Conservation (phyloP, 2,888 invertebrate species). For the Eupithecia inturbata region DNA sequence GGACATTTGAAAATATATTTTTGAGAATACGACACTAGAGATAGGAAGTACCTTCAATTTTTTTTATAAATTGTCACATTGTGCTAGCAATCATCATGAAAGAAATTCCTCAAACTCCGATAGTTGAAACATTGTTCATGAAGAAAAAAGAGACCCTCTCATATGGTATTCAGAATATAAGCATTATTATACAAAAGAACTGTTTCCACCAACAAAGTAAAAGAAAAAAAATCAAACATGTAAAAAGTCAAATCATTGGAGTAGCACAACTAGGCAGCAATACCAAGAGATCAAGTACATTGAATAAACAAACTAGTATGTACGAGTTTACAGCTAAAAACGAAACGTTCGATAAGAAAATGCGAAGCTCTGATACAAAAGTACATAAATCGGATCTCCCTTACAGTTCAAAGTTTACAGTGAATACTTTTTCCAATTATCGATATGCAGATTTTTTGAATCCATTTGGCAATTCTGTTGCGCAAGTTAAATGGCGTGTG, state of each 20-base stretch:
- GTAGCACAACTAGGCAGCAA: background rate
- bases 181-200: slow-evolving; percentile 41
- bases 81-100: slow-evolving; percentile 1
- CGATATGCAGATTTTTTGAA: slow-evolving; percentile 36
- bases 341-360: slow-evolving; percentile 23
- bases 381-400: slow-evolving; percentile 29
- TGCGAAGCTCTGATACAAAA: slow-evolving; percentile 38
- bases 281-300: background rate
- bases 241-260: slow-evolving; percentile 13
- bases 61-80: background rate
- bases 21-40: background rate
- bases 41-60: background rate
- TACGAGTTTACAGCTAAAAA: slow-evolving; percentile 21
- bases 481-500: slow-evolving; percentile 39
- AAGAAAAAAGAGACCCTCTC: slow-evolving; percentile 25
- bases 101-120: slow-evolving; percentile 9
- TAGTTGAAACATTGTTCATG: slow-evolving; percentile 25
- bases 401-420: slow-evolving; percentile 40
- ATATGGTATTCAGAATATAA: slow-evolving; percentile 37
- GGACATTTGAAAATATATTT: background rate
- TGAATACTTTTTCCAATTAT: slow-evolving; percentile 43
- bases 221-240: slow-evolving; percentile 38
- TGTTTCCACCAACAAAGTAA: slow-evolving; percentile 37
- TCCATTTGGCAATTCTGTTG: slow-evolving; percentile 38
- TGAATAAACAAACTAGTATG: slow-evolving; percentile 30